Base-by-base conservation (phyloP, 37 sponge, comb jelly and placozoan genomes). In the Theonella swinhoei region DNA sequence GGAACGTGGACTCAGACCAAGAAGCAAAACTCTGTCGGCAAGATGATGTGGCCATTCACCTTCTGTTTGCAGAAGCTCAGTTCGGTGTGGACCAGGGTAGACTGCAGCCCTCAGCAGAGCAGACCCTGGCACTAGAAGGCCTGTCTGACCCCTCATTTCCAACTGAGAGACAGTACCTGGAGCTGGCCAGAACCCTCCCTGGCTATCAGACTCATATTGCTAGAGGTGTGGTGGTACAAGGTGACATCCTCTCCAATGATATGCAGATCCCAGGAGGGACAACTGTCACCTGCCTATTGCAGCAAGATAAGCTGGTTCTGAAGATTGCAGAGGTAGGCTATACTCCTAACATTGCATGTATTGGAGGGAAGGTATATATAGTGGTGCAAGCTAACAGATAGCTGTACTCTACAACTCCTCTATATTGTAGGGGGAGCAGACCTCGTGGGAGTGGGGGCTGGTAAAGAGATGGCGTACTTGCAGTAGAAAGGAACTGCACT, bases 131-230 rank as follows among this genome's bases (percentile, higher is more conserved):
- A 35, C 54, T 88, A 20, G 79, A 82, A 62, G 65, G 25, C 3
- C 63, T 73, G 11, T 30, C 71, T 29, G 89, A 88, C 62, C 89
- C 89, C 32, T 61, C 23, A 38, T 88, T 88, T 42, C 83, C 89
- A 22, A 78, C 83, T n/a, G 79, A 77, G 65, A 58, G 83, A 37
- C 89, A 88, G 66, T 88, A 59, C 66, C 60, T 88, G 54, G 83
- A 88, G 35, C 33, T 36, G 19, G 76, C 68, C 9, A 29, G 35
- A 7, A 39, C 41, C 29, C 25, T 75, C 24, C 31, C 68, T 5
- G 84, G 84, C 1, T 84, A 84, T 41, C 3, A 32, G 34, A 23
- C 66, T 17, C 33, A 20, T 3, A 1, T 20, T 0, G 67, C 43
- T 24, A 19, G 23, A 0, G 68, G 34, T 28, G 70, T 70, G 28